Conservation (phyloP, 1,140 invertebrate species). For the Bicyclus anynana region DNA sequence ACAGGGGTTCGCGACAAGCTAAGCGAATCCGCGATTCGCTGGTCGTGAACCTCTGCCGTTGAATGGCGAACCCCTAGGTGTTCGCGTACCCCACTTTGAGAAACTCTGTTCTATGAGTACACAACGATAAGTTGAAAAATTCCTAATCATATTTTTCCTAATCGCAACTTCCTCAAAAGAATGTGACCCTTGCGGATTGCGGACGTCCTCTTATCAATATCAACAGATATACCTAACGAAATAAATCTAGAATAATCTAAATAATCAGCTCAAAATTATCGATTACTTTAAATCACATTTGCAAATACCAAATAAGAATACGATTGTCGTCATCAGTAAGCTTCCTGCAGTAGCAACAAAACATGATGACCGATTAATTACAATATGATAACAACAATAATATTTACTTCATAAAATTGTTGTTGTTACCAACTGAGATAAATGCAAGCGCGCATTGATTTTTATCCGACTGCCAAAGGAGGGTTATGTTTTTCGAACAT, state of each 20-base stretch:
- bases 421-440: not conserved
- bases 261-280: not conserved
- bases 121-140: no score
- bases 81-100: no score
- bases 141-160: no score
- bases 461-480: no score
- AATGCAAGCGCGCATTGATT: not conserved
- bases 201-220: not conserved
- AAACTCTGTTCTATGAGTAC: no score
- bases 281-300: not conserved
- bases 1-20: no score
- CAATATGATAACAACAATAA: conserved; percentile 16
- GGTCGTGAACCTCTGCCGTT: no score
- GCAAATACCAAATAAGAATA: not conserved
- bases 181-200: not conserved
- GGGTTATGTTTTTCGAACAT: no score
- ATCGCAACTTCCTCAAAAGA: not conserved
- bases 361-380: not conserved
- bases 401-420: conserved; percentile 1
- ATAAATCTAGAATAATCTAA: not conserved
- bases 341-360: conserved; percentile 1
- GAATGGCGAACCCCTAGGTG: no score
- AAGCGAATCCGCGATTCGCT: no score
- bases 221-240: not conserved
- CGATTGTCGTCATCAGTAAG: not conserved